These are phyloP conservation scores for Margaritifera margaritifera DNA, from an alignment of 2,888 invertebrate species.

Conservation along the genomic window DNA sequence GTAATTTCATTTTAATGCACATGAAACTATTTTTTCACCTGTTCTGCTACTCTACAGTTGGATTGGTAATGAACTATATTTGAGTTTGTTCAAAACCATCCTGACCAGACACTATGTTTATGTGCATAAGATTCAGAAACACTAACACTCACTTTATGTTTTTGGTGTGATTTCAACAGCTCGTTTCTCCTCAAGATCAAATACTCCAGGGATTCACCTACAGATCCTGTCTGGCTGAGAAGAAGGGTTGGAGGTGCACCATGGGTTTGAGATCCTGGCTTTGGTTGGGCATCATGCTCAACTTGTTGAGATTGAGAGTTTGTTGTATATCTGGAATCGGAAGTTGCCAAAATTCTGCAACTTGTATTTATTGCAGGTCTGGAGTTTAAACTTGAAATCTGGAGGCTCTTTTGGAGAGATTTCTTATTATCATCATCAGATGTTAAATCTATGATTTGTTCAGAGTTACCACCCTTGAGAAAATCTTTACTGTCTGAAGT, in stretches of 20 bases:
- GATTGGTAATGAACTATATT: neutral
- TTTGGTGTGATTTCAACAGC: constrained; percentile 28
- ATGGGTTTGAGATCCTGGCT: too few species aligned
- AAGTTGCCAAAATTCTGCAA: too few species aligned
- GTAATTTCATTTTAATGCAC: too few species aligned
- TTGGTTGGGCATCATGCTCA: too few species aligned
- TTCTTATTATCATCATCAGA: constrained; percentile 28
- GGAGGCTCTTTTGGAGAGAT: constrained; percentile 23
- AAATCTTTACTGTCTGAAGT: neutral
- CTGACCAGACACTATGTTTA: neutral
- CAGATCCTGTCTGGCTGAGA: too few species aligned
- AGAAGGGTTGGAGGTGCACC: too few species aligned
- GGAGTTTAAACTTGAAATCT: constrained; percentile 16
- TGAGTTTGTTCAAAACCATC: neutral
- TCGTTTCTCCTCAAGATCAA: constrained; percentile 34
- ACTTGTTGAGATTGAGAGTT: too few species aligned
- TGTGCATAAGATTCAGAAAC: too few species aligned
- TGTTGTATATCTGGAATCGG: too few species aligned
- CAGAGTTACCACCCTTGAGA: constrained; percentile 3
- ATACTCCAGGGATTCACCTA: constrained; percentile 16
- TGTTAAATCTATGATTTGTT: constrained; percentile 37
- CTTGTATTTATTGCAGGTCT: neutral
- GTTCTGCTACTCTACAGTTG: too few species aligned
- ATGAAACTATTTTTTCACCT: too few species aligned
- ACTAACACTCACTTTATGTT: constrained; percentile 39